Conservation (phyloP, 2,888 invertebrate species). For the Deilephila elpenor region DNA sequence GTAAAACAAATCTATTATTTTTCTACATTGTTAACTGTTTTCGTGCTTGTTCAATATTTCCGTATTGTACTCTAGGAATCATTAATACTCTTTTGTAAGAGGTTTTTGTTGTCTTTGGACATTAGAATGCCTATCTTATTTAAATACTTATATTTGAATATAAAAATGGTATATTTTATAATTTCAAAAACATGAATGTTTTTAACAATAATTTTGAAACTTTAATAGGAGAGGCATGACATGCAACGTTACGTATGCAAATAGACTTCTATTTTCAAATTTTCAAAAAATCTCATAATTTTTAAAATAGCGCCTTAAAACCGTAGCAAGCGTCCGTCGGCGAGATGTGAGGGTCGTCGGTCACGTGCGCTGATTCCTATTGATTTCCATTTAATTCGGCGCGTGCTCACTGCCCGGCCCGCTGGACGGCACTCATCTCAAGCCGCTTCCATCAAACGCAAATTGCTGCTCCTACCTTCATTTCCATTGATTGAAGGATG, state of each 20-base stretch:
- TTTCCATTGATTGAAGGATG: slow-evolving; percentile 72
- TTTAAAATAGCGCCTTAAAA: slow-evolving; percentile 11
- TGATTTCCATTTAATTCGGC: slow-evolving; percentile 83
- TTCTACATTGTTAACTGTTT: neutral
- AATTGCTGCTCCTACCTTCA: slow-evolving; percentile 66
- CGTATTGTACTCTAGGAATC: no score
- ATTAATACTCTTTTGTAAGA: no score
- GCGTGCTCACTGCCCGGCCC: slow-evolving; percentile 69
- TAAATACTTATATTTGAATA: no score
- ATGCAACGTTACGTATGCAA: neutral
- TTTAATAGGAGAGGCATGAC: no score
- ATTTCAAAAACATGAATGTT: no score
- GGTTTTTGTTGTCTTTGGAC: no score
- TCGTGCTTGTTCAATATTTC: no score
- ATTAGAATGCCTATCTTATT: no score
- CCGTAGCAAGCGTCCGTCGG: slow-evolving; percentile 44
- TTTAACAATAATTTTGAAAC: no score
- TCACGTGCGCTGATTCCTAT: slow-evolving; percentile 77
- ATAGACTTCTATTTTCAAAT: neutral
- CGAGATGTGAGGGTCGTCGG: slow-evolving; percentile 66
- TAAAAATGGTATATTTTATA: no score
- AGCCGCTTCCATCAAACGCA: slow-evolving; percentile 57
- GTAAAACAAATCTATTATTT: neutral
- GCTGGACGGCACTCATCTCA: slow-evolving; percentile 47
- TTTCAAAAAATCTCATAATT: no score